phyloP scores from a whole-genome alignment of 92 coral and sea anemone genomes.

The Epizoanthus stellaris region DNA sequence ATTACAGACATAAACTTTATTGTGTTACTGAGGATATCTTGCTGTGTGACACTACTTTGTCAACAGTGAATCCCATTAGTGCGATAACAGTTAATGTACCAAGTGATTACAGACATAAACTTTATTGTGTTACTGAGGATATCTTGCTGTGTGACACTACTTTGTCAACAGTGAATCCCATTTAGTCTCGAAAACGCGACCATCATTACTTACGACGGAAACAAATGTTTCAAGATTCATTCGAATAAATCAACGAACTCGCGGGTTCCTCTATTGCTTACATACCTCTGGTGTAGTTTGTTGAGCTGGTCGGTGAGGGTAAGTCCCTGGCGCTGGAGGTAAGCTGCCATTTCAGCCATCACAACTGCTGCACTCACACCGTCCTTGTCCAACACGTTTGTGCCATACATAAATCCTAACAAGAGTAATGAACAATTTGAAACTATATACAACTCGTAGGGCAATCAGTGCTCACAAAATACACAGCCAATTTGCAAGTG shows the following conservation, averaged over 20 bases:
- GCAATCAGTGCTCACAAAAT: not conserved
- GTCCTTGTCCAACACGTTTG: conserved; percentile 95
- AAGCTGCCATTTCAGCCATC: conserved; percentile 96
- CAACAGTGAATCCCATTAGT: too few species aligned
- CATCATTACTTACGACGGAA: not conserved
- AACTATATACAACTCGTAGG: not conserved
- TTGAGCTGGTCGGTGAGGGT: conserved; percentile 84
- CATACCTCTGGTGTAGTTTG: conserved; percentile 83
- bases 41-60: too few species aligned
- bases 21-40: too few species aligned
- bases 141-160: too few species aligned
- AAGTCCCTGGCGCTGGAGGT: conserved; percentile 82
- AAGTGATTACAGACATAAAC: too few species aligned
- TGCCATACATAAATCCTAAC: conserved; percentile 97
- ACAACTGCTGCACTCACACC: conserved; percentile 98
- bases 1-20: too few species aligned
- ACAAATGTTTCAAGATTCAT: too few species aligned
- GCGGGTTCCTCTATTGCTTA: not conserved
- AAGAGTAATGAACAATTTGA: not conserved
- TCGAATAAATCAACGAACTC: not conserved
- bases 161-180: too few species aligned
- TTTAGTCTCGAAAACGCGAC: too few species aligned
- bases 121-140: too few species aligned
- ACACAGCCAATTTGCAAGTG: too few species aligned
- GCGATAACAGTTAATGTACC: too few species aligned